phyloP scores from a whole-genome alignment of 2,113 vertebrate genomes.

The Etia nguti region DNA sequence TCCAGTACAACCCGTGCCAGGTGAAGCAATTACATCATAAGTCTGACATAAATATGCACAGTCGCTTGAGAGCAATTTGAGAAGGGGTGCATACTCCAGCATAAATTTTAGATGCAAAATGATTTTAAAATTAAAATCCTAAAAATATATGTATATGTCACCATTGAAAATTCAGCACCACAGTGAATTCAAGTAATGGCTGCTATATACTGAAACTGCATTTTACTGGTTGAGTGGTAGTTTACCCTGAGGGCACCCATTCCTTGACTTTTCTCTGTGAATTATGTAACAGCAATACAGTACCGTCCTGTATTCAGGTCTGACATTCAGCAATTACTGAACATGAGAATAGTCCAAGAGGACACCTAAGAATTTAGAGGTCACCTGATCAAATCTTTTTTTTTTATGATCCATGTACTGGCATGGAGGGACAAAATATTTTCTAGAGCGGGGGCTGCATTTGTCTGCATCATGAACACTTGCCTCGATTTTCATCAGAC shows the following conservation, averaged over 20 bases:
- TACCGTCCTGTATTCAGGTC: not conserved
- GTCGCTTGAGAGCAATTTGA: not conserved
- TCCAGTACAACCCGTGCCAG: rapidly evolving
- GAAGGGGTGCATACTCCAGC: not conserved
- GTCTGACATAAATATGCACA: not conserved
- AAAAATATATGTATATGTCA: not conserved
- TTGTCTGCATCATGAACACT: not conserved
- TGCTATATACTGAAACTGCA: not conserved
- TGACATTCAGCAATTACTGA: conserved; percentile 18
- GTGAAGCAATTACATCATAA: not conserved
- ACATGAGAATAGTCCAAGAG: conserved; percentile 2
- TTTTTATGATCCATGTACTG: not conserved
- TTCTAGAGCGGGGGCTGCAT: not conserved
- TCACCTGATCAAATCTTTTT: not conserved
- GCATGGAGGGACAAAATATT: not conserved
- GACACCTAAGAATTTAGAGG: not conserved
- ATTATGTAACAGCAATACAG: conserved; percentile 19
- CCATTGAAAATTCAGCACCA: not conserved
- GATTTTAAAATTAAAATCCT: not conserved
- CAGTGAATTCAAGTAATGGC: not conserved
- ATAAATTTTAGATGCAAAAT: not conserved
- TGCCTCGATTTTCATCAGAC: not conserved
- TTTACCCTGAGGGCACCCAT: not conserved
- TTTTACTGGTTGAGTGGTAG: not conserved
- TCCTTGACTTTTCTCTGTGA: not conserved